Conservation (phyloP, 2,888 invertebrate species). For the Hermaeophaga mercurialis region DNA sequence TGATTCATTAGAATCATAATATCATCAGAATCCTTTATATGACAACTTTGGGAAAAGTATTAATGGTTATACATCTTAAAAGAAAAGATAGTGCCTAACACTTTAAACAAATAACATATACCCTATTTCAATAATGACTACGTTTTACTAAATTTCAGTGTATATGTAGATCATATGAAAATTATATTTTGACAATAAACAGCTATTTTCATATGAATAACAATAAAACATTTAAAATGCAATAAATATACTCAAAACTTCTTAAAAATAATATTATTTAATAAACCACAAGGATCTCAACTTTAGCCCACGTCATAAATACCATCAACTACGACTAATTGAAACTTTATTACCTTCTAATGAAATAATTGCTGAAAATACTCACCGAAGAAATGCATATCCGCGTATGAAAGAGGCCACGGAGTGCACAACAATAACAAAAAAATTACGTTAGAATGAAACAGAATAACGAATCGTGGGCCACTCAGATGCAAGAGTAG, state of each 20-base stretch:
- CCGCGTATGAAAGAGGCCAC: constrained; percentile 34
- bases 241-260: background rate
- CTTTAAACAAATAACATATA: no score
- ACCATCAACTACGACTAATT: background rate
- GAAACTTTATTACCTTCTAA: background rate
- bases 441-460: constrained; percentile 15
- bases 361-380: background rate
- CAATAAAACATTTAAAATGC: no score
- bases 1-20: no score
- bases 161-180: no score
- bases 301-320: background rate
- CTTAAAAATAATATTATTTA: background rate
- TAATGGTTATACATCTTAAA: no score
- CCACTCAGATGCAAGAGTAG: constrained; percentile 10
- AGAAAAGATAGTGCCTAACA: no score
- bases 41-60: no score
- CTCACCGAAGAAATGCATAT: constrained; percentile 41
- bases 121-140: no score
- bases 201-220: no score
- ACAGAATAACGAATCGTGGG: constrained; percentile 12
- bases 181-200: no score
- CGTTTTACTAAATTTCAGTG: no score
- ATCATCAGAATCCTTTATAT: no score
- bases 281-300: background rate
- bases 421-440: constrained; percentile 29